These are phyloP conservation scores for Microplitis deprimator DNA, from an alignment of 2,888 invertebrate species.

Conservation along the genomic window DNA sequence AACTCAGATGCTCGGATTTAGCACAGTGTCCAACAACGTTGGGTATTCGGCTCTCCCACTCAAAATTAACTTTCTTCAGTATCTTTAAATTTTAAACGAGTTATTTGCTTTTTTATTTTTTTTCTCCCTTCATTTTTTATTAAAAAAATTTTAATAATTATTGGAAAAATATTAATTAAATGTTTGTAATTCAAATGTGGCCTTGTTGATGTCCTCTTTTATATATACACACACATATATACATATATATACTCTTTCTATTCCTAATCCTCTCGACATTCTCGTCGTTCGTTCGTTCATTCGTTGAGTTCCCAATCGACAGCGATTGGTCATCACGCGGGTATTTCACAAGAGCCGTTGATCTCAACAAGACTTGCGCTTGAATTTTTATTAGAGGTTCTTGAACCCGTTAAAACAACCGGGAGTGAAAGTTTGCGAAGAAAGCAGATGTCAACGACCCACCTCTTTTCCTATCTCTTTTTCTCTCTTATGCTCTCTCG, in stretches of 20 bases:
- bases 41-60: neutral
- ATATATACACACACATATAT: too few species aligned
- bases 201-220: slow-evolving; percentile 11
- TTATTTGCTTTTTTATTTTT: neutral
- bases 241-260: neutral
- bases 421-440: slow-evolving; percentile 69
- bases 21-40: neutral
- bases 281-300: slow-evolving; percentile 17
- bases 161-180: neutral
- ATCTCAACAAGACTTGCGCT: slow-evolving; percentile 37
- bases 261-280: slow-evolving; percentile 4
- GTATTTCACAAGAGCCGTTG: slow-evolving; percentile 42
- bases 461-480: slow-evolving; percentile 43
- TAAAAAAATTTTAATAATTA: neutral
- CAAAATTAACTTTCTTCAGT: neutral
- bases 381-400: slow-evolving; percentile 48
- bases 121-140: neutral
- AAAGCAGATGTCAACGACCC: slow-evolving; percentile 58
- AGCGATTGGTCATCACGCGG: slow-evolving; percentile 46
- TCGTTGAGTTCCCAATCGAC: slow-evolving; percentile 28
- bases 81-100: neutral
- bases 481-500: slow-evolving; percentile 37
- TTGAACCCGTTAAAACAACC: slow-evolving; percentile 46
- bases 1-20: neutral
- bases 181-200: neutral